Evolutionary conservation across 2,113 vertebrate species (phyloP), one percentile per base, ranked within the genome.

Genomic region (Passer domesticus): DNA sequence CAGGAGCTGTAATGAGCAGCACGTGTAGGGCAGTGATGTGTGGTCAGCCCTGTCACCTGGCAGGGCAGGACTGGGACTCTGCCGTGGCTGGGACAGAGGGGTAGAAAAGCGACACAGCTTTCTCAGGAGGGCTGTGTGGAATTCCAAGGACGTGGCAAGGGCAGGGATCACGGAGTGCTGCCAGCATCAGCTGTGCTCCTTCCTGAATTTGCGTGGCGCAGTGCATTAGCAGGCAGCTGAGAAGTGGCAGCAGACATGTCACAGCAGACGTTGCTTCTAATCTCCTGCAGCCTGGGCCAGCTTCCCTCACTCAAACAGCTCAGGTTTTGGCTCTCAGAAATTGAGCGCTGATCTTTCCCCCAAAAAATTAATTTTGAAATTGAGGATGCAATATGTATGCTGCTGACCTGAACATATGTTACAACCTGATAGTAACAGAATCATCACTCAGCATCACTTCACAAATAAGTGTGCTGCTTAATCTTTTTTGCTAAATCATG

Each of bases 401-500:
- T 93, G 80, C 93, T 92, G 90, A 93, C 90, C 94, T 83, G 93
- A 97, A 92, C 95, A 92, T 93, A 84, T 96, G 93, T 94, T 94
- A 79, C 69, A 89, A 89, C 77, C 88, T 89, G 94, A 97, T 97
- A 97, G 78, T 76, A 96, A 76, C 77, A 64, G 86, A 75, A 95
- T 84, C 94, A 69, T 95, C 86, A 46, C 93, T 92, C 88, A 78
- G 90, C 69, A 94, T 83, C 90, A 84, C 73, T 90, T 94, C 90
- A 73, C 83, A 96, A 96, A 94, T 87, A 69, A 93, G 60, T 89
- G 80, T 93, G 77, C 80, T 81, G 76, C 90, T 92, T 96, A 96
- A 96, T 96, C 93, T 91, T 87, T 92, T 76, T 83, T 84, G 44
- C 89, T 83, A 89, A 84, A 92, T 89, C 46, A 18, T 50, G 66